Base-by-base conservation (phyloP, 2,797 vertebrate genomes). In the Cuculus canorus region DNA sequence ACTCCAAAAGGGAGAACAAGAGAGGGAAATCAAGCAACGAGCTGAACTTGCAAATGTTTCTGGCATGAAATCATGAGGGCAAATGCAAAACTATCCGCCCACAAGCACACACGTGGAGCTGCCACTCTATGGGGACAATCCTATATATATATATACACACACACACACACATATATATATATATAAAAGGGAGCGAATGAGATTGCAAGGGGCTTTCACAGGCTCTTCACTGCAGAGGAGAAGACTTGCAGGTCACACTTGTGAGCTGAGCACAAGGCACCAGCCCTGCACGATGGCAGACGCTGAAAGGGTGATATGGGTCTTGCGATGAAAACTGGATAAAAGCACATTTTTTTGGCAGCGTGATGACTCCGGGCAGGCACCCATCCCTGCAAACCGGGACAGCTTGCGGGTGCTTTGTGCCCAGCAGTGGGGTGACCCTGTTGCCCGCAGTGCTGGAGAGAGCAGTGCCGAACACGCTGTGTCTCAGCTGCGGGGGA, bases 1-100 rank as follows among this genome's bases (percentile, higher is more conserved):
- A 65, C 85, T 39, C 64, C 13, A 43, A 76, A 64, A 85, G 50
- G 72, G 57, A 89, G 86, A 63, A 59, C 6, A 54, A 59, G 91
- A 43, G 83, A 78, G 83, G 76, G 93, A 72, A 71, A 64, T 35
- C 3, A 10, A 73, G 93, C n/a, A 0, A 72, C 0, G 4, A 92
- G 93, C 92, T 94, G 94, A 95, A 94, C 90, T 96, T 69, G 90
- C 86, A 87, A 83, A 96, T 96, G 92, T 61, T 96, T 96, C 52
- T 96, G 94, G 82, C 94, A 88, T 95, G 93, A 96, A 92, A 93
- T 96, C 96, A 96, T 19, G 76, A 96, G 88, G 94, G 93, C 84
- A 95, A 96, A 88, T 35, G 84, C 90, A 79, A 88, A 95, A 88
- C 82, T 75, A 59, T 39, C 91, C 88, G 5, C 92, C 94, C 95